Base-by-base conservation (phyloP, 2,888 invertebrate species). In the Macroteleia sp. region DNA sequence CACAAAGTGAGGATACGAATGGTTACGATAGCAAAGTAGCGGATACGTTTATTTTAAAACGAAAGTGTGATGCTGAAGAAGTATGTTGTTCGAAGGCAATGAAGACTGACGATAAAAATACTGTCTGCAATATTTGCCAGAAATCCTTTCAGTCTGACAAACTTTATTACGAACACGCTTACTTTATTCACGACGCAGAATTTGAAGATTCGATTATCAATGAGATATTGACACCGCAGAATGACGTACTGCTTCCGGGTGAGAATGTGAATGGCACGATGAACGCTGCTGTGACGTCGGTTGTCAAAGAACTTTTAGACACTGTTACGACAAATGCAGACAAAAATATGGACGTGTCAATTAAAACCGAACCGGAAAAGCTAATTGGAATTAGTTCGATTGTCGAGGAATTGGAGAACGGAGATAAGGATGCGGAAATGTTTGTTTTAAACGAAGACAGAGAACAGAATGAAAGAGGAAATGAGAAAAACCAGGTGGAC, bases 101-200 rank as follows among this genome's bases (percentile, higher is more conserved):
- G 2, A 34, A 14, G 14, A 2, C 14, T 14, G 3, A 2, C 2
- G 14, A 14, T 3, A 34, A 9, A 2, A 12, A 34, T 14, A 12
- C n/a, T 34, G 3, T 2, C 14, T 34, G 34, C 9, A 34, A 34
- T 14, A 19, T n/a, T 8, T 79, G 76, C 6, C 17, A 54, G 0
- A 67, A 76, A 8, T 22, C 14, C 1, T 79, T 79, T 3, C 25
- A 41, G 1, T 41, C 32, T 1, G 39, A 57, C 8, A 59, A 52
- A 9, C 3, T 67, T 4, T 76, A 67, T n/a, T 46, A 44, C 8
- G 67, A 71, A 12, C 79, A 79, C 3, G 61, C 61, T 12, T 71
- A 76, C 10, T 79, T 67, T 14, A 32, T 59, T 10, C 79, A 79
- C 19, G 79, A 79, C 41, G 50, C 36, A 1, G 25, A 17, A 1